Base-by-base conservation (phyloP, 1,140 invertebrate genomes). In the Microplitis mediator region DNA sequence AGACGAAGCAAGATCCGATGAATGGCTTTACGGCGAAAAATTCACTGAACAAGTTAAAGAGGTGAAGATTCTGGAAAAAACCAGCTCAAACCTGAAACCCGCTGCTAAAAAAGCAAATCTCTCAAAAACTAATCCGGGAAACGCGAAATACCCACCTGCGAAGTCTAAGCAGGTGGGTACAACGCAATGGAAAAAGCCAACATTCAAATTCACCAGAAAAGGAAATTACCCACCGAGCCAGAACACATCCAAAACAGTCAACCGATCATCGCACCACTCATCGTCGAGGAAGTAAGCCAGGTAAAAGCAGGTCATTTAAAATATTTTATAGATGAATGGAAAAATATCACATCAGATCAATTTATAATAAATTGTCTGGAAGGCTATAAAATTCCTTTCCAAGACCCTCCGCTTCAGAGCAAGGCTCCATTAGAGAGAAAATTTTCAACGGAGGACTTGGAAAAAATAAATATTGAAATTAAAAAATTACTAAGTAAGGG, bases 1-100 rank as follows among this genome's bases (percentile, higher is more conserved):
- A 8, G 73, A 74, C 14, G 68, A 31, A 6, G 14, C 52, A 34
- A 66, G 3, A 14, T 31, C 67, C 0, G 73, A 70, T n/a, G 63
- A 74, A 69, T 74, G 73, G 68, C 36, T 74, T 2, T 74, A 74
- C 35, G 67, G 67, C 2, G 73, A 70, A 52, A 70, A 74, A 52
- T 67, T 74, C 8, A 52, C 63, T 3, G 73, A 74, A 0, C 68
- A 67, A 35, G 69, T 74, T 3, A 74, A 74, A 58, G 69, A 74
- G 3, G 45, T 36, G 11, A 71, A 67, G 54, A 16, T 16, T 2
- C 13, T 74, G 13, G 63, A 67, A 14, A 74, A 74, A 71, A 45
- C 68, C 14, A 50, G 62, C 45, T 31, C 65, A 1, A 14, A 16
- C 13, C 32, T 68, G 52, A 71, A 71, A 58, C 14, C 68, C 0